A percentile compares a stretch with the other conserved stretches of the same genome.
These are phyloP conservation scores for Blastomussa wellsi DNA, from an alignment of 92 coral and sea anemone species.

Conservation along the genomic window DNA sequence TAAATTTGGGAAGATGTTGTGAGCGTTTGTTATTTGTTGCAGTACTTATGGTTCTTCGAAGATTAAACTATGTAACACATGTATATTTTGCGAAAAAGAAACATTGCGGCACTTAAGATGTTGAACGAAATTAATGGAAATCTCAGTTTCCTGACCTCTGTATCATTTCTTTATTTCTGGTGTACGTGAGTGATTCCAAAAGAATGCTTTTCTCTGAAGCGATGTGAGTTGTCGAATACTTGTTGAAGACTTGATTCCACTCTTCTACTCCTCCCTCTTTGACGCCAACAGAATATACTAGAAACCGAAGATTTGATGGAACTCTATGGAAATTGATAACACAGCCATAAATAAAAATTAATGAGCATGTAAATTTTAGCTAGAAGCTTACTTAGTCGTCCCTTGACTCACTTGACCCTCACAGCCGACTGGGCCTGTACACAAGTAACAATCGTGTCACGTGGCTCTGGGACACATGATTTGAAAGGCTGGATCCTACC, in stretches of 20 bases:
- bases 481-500: no score
- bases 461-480: no score
- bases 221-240: conserved; percentile 58
- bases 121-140: background rate
- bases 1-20: background rate
- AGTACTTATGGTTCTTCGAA: background rate
- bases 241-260: conserved; percentile 58
- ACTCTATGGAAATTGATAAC: conserved; percentile 43
- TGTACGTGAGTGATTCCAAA: conserved; percentile 65
- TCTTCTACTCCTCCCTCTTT: conserved; percentile 65
- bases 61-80: background rate
- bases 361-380: no score
- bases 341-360: no score
- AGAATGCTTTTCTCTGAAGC: conserved; percentile 81
- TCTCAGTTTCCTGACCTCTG: conserved; percentile 47
- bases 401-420: no score
- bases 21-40: background rate
- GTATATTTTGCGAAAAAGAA: background rate
- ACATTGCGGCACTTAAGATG: background rate
- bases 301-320: conserved; percentile 72
- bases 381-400: no score
- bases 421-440: no score
- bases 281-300: conserved; percentile 77
- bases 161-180: conserved; percentile 48
- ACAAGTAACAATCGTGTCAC: no score